Conservation (phyloP, 2,888 invertebrate species). For the Exephanes ischioxanthus region DNA sequence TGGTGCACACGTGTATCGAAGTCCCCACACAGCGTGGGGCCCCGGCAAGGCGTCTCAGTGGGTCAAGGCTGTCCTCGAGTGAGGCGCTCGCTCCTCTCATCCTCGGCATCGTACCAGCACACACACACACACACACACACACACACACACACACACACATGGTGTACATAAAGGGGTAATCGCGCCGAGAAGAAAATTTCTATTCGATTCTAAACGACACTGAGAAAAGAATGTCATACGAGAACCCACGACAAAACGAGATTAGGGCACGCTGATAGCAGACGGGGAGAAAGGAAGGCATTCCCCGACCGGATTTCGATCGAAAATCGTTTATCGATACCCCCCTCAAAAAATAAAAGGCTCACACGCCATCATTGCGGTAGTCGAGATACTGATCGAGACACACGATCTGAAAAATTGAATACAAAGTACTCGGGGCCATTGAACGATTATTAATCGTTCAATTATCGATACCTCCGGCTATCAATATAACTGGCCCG, state of each 20-base stretch:
- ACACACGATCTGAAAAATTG: neutral
- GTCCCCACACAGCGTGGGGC: constrained; percentile 3
- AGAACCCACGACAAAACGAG: neutral
- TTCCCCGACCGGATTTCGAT: neutral
- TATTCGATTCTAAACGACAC: constrained; percentile 25
- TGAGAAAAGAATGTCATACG: constrained; percentile 11
- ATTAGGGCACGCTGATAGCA: neutral
- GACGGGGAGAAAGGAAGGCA: neutral
- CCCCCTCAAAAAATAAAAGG: neutral
- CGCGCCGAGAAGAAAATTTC: constrained; percentile 23
- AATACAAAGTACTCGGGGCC: neutral
- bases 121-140: neutral
- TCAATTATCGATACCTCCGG: constrained; percentile 14
- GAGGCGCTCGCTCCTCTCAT: constrained; percentile 62
- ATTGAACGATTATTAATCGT: neutral
- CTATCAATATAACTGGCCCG: neutral
- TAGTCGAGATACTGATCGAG: neutral
- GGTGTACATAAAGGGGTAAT: neutral
- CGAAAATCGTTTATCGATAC: constrained; percentile 15
- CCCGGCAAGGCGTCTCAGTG: constrained; percentile 55
- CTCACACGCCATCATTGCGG: neutral
- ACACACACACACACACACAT: neutral
- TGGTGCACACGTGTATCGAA: constrained; percentile 46
- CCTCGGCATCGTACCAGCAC: constrained; percentile 63
- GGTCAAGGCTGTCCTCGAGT: constrained; percentile 73